phyloP scores from a whole-genome alignment of 1,140 invertebrate genomes.

The Drosophila athabasca region DNA sequence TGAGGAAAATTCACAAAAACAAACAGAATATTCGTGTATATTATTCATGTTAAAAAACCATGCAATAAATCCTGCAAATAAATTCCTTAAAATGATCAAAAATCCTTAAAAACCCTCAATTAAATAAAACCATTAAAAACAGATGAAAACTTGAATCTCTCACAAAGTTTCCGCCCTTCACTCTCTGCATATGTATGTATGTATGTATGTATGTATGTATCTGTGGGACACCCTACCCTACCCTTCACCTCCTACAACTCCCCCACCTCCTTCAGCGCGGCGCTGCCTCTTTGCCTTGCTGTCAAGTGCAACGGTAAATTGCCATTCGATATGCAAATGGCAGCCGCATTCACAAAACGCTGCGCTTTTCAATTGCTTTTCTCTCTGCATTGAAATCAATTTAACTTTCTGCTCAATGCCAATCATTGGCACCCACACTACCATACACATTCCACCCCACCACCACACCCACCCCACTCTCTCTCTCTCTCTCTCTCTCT shows the following conservation, averaged over 20 bases:
- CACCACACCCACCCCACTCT: slow-evolving; percentile 12
- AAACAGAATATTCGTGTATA: too few relatives aligned
- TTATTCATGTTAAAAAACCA: too few relatives aligned
- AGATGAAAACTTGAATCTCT: slow-evolving; percentile 14
- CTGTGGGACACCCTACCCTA: too few relatives aligned
- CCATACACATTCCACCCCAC: slow-evolving; percentile 11
- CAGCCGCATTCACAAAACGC: slow-evolving; percentile 71
- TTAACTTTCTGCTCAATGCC: slow-evolving; percentile 79
- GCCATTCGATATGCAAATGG: slow-evolving; percentile 77
- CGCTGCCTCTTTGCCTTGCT: slow-evolving; percentile 19
- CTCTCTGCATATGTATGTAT: neutral
- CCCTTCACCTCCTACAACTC: neutral
- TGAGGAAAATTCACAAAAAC: too few relatives aligned
- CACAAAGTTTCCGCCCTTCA: neutral
- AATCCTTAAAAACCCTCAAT: slow-evolving; percentile 11
- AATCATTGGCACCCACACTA: slow-evolving; percentile 69
- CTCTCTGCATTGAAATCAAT: slow-evolving; percentile 75
- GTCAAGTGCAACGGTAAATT: slow-evolving; percentile 75
- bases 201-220: neutral
- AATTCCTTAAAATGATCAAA: neutral
- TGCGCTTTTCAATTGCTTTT: slow-evolving; percentile 76
- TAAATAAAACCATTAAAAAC: slow-evolving; percentile 24
- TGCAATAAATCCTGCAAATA: too few relatives aligned
- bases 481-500: slow-evolving; percentile 6
- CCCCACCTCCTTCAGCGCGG: too few relatives aligned